Evolutionary conservation across 1,140 invertebrate genomes (phyloP), one percentile per base, ranked within the genome.

Genomic region (Macrostomum lignano): DNA sequence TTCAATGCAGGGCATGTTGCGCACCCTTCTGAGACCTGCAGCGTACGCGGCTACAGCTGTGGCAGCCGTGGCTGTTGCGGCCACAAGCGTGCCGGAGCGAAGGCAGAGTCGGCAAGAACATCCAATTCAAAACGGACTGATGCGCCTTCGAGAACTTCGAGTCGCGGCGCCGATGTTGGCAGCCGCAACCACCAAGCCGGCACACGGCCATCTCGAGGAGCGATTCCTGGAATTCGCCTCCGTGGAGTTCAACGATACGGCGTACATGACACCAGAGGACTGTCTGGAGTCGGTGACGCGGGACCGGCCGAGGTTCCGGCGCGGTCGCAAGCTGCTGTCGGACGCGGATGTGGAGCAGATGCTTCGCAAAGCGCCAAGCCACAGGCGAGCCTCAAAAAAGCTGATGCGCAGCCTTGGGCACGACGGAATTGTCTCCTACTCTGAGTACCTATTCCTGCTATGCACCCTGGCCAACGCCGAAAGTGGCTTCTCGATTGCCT

Each of bases 261-360:
- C 84, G 3, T 94, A 88, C 52, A 93, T 94, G 82, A 91, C 82
- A n/a, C 82, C 84, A 1, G 76, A 86, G 62, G 84, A 94, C 60
- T 93, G 93, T 56, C 65, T 93, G 1, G 82, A 93, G 52, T 86
- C 77, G 10, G 74, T 93, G 3, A 75, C 84, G 2, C 77, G 91
- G 52, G 70, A 75, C 43, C 74, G 81, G 43, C 82, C 84, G 10
- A 66, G 79, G n/a, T n/a, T n/a, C n/a, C n/a, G n/a, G 51, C 73
- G 78, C 82, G 56, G 66, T 67, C 63, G 20, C 33, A 7, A n/a
- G n/a, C n/a, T n/a, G n/a, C n/a, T n/a, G n/a, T n/a, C n/a, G n/a
- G n/a, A n/a, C n/a, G n/a, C n/a, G n/a, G n/a, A n/a, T n/a, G n/a
- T n/a, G n/a, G n/a, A n/a, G n/a, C n/a, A n/a, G n/a, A n/a, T n/a